Percentiles rank a stretch among this genome's conserved stretches.
Conservation (phyloP, 2,113 vertebrate species). For the Ammodramus savannarum region DNA sequence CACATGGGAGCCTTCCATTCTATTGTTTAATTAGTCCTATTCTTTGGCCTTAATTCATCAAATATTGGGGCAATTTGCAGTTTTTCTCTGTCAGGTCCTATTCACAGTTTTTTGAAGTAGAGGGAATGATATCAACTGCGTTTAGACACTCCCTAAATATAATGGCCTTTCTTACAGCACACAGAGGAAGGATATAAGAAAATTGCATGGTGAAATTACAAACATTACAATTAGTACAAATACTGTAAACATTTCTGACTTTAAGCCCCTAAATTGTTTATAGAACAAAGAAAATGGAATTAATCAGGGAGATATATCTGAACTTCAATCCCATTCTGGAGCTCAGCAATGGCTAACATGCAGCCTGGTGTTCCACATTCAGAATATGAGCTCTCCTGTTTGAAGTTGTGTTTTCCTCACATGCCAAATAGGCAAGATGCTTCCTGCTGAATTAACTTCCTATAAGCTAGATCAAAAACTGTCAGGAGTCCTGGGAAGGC, state of each 20-base stretch:
- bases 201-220: background rate
- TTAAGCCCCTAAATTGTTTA: background rate
- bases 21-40: background rate
- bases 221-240: background rate
- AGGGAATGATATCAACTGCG: background rate
- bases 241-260: background rate
- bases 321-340: background rate
- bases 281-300: background rate
- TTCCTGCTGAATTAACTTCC: background rate
- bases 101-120: background rate
- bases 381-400: background rate
- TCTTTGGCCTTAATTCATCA: background rate
- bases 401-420: background rate
- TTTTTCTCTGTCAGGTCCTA: background rate
- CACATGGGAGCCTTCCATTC: background rate
- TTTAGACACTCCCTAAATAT: background rate
- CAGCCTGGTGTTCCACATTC: fast-evolving
- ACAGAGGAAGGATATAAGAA: background rate
- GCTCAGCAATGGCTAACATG: background rate
- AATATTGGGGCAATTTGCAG: background rate
- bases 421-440: background rate
- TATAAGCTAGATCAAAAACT: background rate
- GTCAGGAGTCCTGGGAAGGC: background rate
- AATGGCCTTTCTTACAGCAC: background rate
- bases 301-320: background rate